These are phyloP conservation scores for Whitmania pigra DNA, from an alignment of 1,140 invertebrate genomes.

Conservation along the genomic window DNA sequence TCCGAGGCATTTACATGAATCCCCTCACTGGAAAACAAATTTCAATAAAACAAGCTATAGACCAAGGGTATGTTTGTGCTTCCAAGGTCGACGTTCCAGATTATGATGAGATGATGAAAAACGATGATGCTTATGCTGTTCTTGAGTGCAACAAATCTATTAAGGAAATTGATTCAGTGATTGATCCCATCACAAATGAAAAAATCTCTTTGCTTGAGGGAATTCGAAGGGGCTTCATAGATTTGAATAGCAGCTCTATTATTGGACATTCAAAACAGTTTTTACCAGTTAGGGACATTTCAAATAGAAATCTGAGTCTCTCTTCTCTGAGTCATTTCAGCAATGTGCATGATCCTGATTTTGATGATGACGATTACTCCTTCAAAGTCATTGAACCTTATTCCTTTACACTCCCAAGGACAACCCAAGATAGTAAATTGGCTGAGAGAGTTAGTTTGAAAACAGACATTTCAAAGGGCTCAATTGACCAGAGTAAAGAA, in stretches of 20 bases:
- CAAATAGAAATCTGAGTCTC: no score
- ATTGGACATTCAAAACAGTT: slow-evolving; percentile 46
- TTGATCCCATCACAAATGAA: slow-evolving; percentile 68
- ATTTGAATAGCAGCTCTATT: slow-evolving; percentile 47
- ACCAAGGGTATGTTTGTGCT: slow-evolving; percentile 50
- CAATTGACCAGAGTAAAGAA: slow-evolving; percentile 57
- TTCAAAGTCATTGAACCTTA: slow-evolving; percentile 2
- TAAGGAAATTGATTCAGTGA: slow-evolving; percentile 37
- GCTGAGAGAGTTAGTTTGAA: background rate
- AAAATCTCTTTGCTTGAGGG: slow-evolving; percentile 61
- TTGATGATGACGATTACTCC: no score
- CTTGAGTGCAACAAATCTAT: slow-evolving; percentile 53
- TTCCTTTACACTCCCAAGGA: background rate
- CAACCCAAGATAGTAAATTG: background rate
- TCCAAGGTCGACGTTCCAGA: slow-evolving; percentile 53
- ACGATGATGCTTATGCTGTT: slow-evolving; percentile 62
- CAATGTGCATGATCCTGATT: no score
- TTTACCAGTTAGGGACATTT: slow-evolving; percentile 27
- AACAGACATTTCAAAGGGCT: slow-evolving; percentile 54
- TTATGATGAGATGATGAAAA: slow-evolving; percentile 62
- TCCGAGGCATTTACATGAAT: slow-evolving; percentile 46
- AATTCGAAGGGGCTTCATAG: slow-evolving; percentile 60
- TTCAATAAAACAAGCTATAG: slow-evolving; percentile 28
- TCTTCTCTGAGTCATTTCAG: no score
- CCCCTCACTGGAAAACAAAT: slow-evolving; percentile 58